These are phyloP conservation scores for Drosophila oshimai DNA, from an alignment of 1,140 invertebrate genomes.

Conservation along the genomic window DNA sequence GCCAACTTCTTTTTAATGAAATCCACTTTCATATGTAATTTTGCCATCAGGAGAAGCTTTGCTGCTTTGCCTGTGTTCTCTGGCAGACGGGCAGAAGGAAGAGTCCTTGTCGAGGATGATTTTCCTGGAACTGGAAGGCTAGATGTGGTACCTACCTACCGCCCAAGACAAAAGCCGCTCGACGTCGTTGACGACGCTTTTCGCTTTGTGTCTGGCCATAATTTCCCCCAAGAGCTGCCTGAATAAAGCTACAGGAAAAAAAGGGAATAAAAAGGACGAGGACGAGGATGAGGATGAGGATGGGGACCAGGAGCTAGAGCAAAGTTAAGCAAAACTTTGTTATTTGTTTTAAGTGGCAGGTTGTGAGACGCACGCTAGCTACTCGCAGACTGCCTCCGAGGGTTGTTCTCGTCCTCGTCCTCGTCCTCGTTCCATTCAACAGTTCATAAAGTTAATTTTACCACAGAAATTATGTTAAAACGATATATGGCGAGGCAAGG, in stretches of 20 bases:
- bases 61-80: constrained; percentile 19
- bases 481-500: constrained; percentile 69
- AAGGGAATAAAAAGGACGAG: neutral
- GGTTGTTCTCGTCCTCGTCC: constrained; percentile 23
- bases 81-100: constrained; percentile 14
- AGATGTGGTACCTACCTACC: constrained; percentile 9
- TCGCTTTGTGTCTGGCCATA: constrained; percentile 79
- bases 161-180: constrained; percentile 69
- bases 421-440: constrained; percentile 68
- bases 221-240: constrained; percentile 62
- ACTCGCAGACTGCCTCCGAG: constrained; percentile 31
- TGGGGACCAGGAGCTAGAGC: constrained; percentile 39
- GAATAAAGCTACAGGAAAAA: constrained; percentile 12
- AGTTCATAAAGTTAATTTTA: constrained; percentile 82
- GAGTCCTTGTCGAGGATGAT: constrained; percentile 42
- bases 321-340: constrained; percentile 81
- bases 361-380: constrained; percentile 68
- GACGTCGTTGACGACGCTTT: constrained; percentile 52
- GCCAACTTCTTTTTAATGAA: constrained; percentile 70
- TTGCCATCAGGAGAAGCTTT: constrained; percentile 38
- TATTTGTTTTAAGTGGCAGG: constrained; percentile 81
- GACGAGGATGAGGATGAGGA: neutral
- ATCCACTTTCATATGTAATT: constrained; percentile 80
- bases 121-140: no score
- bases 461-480: constrained; percentile 82